Evolutionary conservation across 1,140 invertebrate genomes (phyloP).

Genomic region (Pseudobourletiella spinata): DNA sequence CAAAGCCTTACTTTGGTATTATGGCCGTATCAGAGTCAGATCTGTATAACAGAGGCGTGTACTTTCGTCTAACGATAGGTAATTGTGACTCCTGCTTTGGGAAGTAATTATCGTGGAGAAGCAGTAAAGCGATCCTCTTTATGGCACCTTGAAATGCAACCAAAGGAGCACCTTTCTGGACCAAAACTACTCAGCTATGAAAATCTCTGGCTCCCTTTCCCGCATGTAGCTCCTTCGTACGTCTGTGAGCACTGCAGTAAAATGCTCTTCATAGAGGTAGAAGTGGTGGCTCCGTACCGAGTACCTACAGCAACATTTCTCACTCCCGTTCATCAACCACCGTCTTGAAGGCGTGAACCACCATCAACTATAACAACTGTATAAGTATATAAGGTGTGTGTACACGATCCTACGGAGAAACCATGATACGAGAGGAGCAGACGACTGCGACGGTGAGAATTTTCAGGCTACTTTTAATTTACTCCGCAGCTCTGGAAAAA

Average conservation of each 20-base stretch:
- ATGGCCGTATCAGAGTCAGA: constrained; percentile 18
- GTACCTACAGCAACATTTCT: not conserved
- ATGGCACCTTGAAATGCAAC: constrained; percentile 32
- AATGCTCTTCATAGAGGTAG: too few species aligned
- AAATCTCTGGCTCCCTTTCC: not conserved
- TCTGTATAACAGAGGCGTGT: constrained; percentile 20
- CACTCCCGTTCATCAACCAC: constrained; percentile 2
- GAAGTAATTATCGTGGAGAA: constrained; percentile 33
- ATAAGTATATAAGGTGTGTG: constrained; percentile 15
- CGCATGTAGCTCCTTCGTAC: too few species aligned
- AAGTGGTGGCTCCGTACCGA: not conserved
- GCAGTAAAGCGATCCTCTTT: constrained; percentile 34
- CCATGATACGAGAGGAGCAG: not conserved
- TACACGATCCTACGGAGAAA: not conserved
- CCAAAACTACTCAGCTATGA: constrained; percentile 8
- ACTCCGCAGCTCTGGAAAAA: not conserved
- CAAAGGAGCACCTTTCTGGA: constrained; percentile 21
- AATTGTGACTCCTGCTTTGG: constrained; percentile 30
- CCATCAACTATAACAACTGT: constrained; percentile 1
- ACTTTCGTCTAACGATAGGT: constrained; percentile 19
- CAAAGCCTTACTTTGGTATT: constrained; percentile 27
- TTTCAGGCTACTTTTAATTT: not conserved
- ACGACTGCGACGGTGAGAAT: not conserved
- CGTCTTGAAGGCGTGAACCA: constrained; percentile 12
- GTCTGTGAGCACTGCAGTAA: too few species aligned